phyloP scores from a whole-genome alignment of 1,140 invertebrate genomes.

The Idris sp. region DNA sequence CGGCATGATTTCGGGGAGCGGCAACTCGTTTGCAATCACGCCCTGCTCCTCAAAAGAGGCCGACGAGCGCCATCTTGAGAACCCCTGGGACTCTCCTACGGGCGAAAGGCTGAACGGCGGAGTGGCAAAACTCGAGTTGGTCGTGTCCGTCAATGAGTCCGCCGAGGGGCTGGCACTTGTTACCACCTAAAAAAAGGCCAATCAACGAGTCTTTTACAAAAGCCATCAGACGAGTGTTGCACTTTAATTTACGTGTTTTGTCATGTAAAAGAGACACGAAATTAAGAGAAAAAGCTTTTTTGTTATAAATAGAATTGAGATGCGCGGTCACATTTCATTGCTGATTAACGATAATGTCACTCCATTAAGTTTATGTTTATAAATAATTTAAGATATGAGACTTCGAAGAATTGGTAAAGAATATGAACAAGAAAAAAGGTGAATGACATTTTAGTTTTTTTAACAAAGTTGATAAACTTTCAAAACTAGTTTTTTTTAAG shows the following conservation, averaged over 20 bases:
- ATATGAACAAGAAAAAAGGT: too few species aligned
- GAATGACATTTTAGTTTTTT: too few species aligned
- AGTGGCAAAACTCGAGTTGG: conserved; percentile 89
- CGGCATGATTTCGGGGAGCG: conserved; percentile 87
- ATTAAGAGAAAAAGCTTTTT: conserved; percentile 8
- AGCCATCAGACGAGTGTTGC: conserved; percentile 56
- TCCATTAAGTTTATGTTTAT: neutral
- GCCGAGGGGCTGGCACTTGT: conserved; percentile 88
- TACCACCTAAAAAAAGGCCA: conserved; percentile 81
- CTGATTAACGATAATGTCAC: conserved; percentile 6
- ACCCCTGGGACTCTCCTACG: conserved; percentile 89
- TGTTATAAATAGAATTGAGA: conserved; percentile 30
- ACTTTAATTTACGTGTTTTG: conserved; percentile 18
- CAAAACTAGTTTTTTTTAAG: too few species aligned
- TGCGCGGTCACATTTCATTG: neutral
- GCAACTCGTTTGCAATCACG: conserved; percentile 80
- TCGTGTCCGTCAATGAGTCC: conserved; percentile 90
- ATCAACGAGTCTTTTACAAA: too few species aligned
- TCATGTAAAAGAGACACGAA: conserved; percentile 1
- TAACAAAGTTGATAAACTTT: too few species aligned
- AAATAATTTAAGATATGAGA: too few species aligned
- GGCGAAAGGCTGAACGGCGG: conserved; percentile 90
- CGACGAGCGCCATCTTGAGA: conserved; percentile 84
- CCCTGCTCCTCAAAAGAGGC: conserved; percentile 84
- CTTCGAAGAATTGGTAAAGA: too few species aligned